Evolutionary conservation across 1,140 invertebrate genomes (phyloP).

Genomic region (Subanguina moxae): DNA sequence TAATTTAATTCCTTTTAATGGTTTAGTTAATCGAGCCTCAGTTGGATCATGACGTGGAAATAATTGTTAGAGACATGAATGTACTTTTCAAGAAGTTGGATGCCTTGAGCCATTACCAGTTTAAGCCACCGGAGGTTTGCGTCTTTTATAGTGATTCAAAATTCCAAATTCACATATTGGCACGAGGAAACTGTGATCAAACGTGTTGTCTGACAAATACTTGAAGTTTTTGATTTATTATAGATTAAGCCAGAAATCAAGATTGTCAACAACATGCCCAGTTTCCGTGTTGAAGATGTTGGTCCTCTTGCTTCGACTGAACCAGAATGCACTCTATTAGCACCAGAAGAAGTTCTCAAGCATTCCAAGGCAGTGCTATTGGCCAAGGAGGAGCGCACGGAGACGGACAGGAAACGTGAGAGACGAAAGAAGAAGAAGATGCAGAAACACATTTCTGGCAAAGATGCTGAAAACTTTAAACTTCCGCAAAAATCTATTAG

Average conservation of each 20-base stretch:
- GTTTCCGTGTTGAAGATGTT: conserved; percentile 88
- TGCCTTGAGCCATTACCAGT: conserved; percentile 86
- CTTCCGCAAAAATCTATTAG: no score
- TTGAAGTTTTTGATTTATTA: no score
- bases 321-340: conserved; percentile 69
- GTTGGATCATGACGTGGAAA: conserved; percentile 60
- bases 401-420: conserved; percentile 82
- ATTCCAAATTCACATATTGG: no score
- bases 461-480: no score
- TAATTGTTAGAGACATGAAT: conserved; percentile 73
- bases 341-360: conserved; percentile 81
- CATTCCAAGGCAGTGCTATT: conserved; percentile 74
- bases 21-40: background rate
- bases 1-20: background rate
- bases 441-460: conserved; percentile 62
- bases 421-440: conserved; percentile 78
- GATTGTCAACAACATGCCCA: conserved; percentile 82
- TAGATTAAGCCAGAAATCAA: conserved; percentile 77
- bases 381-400: conserved; percentile 73
- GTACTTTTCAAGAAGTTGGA: conserved; percentile 80
- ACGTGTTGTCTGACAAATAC: no score
- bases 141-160: background rate
- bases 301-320: conserved; percentile 79
- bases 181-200: no score
- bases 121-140: conserved; percentile 75